These are phyloP conservation scores for Drosophila birchii DNA, from an alignment of 2,888 invertebrate species.

Conservation along the genomic window DNA sequence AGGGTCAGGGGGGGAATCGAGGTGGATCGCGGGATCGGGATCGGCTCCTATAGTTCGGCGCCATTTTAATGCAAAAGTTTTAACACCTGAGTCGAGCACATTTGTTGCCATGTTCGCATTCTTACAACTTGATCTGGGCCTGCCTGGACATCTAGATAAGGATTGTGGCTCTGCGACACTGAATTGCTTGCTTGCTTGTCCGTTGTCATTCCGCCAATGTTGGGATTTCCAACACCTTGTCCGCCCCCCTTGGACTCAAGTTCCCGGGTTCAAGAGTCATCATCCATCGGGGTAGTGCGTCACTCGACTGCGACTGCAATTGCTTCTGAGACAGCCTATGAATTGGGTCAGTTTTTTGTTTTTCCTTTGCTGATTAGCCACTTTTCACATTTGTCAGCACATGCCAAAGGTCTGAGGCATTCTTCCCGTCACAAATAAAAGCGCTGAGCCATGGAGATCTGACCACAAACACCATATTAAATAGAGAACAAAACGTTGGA, in stretches of 20 bases:
- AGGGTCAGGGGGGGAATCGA: constrained; percentile 10
- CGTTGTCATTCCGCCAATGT: constrained; percentile 53
- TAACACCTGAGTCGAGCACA: constrained; percentile 55
- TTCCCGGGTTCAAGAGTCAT: constrained; percentile 43
- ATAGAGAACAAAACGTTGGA: constrained; percentile 30
- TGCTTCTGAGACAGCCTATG: constrained; percentile 25
- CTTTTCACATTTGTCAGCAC: constrained; percentile 60
- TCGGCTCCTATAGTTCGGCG: constrained; percentile 31
- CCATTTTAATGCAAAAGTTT: constrained; percentile 48
- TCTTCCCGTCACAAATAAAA: constrained; percentile 31
- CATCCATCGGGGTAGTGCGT: constrained; percentile 59
- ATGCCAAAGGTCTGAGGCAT: constrained; percentile 67
- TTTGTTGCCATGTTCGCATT: constrained; percentile 59
- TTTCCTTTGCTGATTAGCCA: constrained; percentile 41
- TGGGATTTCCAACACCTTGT: constrained; percentile 45
- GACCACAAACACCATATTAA: constrained; percentile 43
- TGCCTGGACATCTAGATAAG: constrained; percentile 71
- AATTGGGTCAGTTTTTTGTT: constrained; percentile 66
- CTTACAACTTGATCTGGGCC: constrained; percentile 74
- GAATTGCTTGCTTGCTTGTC: constrained; percentile 55
- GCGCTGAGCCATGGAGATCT: constrained; percentile 60
- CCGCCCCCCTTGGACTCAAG: constrained; percentile 18
- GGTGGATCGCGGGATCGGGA: constrained; percentile 8
- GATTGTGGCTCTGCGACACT: constrained; percentile 34
- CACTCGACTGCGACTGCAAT: constrained; percentile 36